Evolutionary conservation across 1,140 invertebrate species (phyloP), one percentile per base, ranked within the genome.

Genomic region (Leptinotarsa defecta): DNA sequence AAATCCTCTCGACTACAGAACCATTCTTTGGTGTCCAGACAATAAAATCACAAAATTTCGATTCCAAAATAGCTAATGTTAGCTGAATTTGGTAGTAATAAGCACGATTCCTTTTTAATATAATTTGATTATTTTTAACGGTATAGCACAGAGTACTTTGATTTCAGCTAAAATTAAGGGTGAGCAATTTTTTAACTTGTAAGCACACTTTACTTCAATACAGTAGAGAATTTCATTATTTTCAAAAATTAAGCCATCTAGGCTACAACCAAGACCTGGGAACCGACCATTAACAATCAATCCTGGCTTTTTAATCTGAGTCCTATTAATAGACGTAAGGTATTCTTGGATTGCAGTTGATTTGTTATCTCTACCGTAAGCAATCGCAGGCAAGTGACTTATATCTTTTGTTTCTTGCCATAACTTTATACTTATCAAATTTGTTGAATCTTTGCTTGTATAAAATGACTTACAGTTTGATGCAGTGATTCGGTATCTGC

Each of bases 361-460:
- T 71, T 71, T 2, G 22, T 71, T 71, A 11, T 48, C 43, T 19
- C 69, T 4, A 49, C 69, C 49, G 17, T 71, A 61, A 43, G 48
- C 69, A 19, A 71, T 61, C 5, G 34, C 4, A 71, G 69, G 68
- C 4, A 69, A 69, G 19, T 69, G 43, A 48, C 68, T 69, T 34
- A 68, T 68, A 48, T 34, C 67, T 48, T 57, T 57, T 48, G 63
- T 19, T 64, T 71, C 48, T 48, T 49, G n/a, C 69, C 49, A 71
- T 71, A 71, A 71, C 19, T 71, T 71, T 3, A 48, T 49, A 71
- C 20, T 71, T 17, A 57, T 71, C 15, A 71, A 71, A 71, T 52
- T 71, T 19, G 43, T 57, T 20, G 48, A 71, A 71, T 71, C 69
- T 49, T 48, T 49, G 48, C 68, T 57, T 3, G 68, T 71, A 49